Conservation (phyloP, 2,797 vertebrate species). For the Rhabdophis nuchalis region DNA sequence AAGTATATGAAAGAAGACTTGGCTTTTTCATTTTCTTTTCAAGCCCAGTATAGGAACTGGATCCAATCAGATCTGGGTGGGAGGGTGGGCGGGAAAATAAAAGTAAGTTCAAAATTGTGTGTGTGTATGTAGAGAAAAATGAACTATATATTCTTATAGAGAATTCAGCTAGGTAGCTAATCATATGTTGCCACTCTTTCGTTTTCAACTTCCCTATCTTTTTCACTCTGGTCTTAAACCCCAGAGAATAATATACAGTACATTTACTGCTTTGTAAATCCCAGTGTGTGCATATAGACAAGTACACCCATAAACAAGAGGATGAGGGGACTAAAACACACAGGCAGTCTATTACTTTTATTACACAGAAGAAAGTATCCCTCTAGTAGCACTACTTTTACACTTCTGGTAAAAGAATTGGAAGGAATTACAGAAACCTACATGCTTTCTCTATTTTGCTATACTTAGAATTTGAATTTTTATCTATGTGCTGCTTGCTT, state of each 20-base stretch:
- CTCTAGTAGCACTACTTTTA: not conserved
- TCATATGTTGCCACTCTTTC: not conserved
- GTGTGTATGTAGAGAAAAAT: not conserved
- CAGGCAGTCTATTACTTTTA: not conserved
- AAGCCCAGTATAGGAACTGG: not conserved
- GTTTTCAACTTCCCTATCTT: not conserved
- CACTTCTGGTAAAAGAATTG: not conserved
- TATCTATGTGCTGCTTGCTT: not conserved
- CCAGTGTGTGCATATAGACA: not conserved
- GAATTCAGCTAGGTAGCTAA: not conserved
- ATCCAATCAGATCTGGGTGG: not conserved
- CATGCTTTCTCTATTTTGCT: not conserved
- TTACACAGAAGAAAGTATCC: not conserved
- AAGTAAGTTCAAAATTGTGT: not conserved
- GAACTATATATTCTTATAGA: not conserved
- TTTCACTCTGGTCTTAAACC: not conserved
- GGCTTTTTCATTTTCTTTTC: not conserved
- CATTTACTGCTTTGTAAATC: not conserved
- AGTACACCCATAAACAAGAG: not conserved
- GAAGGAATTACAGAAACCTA: not conserved
- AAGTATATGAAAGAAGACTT: not conserved
- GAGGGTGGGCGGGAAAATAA: not conserved
- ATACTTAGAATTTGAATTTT: not conserved
- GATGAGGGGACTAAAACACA: not conserved
- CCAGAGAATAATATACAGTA: not conserved